These are phyloP conservation scores for Zaprionus kolodkinae DNA, from an alignment of 1,140 invertebrate genomes.

Conservation along the genomic window DNA sequence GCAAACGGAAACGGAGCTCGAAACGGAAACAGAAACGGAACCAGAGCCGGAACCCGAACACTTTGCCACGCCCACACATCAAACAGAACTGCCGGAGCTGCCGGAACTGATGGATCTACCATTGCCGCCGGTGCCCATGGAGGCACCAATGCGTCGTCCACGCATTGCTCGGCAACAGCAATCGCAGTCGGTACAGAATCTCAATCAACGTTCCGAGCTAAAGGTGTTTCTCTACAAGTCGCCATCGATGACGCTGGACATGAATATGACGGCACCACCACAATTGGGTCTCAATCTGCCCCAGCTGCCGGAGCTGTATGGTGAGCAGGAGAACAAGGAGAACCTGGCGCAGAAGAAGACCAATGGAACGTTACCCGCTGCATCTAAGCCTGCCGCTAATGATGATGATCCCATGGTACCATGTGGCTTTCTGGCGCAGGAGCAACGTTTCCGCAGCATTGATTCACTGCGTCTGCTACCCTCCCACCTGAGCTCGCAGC, in stretches of 20 bases:
- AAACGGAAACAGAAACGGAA: neutral
- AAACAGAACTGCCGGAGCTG: neutral
- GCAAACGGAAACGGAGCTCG: neutral
- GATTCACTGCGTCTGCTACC: conserved; percentile 59
- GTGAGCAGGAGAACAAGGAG: conserved; percentile 54
- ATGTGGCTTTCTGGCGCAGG: conserved; percentile 52
- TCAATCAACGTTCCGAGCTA: conserved; percentile 73
- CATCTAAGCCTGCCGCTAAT: neutral
- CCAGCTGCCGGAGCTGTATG: conserved; percentile 69
- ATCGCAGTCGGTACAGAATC: conserved; percentile 78
- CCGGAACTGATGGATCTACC: neutral
- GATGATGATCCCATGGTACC: conserved; percentile 7
- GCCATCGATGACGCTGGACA: conserved; percentile 68
- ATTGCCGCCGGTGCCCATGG: conserved; percentile 10
- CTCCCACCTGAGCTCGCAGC: conserved; percentile 52
- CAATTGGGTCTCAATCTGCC: conserved; percentile 64
- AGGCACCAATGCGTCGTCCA: conserved; percentile 46
- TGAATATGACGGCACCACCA: conserved; percentile 59
- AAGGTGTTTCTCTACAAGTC: conserved; percentile 77
- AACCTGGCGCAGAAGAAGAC: conserved; percentile 3
- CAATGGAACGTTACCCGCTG: neutral
- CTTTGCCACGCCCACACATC: conserved; percentile 43
- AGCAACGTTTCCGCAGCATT: conserved; percentile 69
- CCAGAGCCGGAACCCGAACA: conserved; percentile 5
- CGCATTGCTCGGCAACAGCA: conserved; percentile 62